Percentiles rank a stretch among this genome's conserved stretches.
Evolutionary conservation across 1,140 invertebrate genomes (phyloP).

Genomic region (Parapsyche elsis): DNA sequence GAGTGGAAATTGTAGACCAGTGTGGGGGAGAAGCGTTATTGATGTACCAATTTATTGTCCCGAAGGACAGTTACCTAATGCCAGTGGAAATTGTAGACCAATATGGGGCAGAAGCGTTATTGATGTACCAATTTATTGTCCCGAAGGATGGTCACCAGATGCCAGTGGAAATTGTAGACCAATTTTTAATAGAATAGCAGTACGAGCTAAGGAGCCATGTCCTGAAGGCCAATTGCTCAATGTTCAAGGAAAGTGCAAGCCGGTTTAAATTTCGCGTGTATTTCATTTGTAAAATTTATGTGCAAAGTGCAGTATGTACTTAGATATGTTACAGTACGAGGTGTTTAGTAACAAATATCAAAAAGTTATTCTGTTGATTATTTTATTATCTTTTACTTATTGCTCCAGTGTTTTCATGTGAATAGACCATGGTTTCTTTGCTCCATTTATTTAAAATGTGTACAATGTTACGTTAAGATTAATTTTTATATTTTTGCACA

Average conservation of each 20-base stretch:
- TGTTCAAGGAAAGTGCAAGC: background rate
- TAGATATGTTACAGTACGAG: no score
- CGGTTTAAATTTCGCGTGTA: background rate
- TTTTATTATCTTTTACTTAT: no score
- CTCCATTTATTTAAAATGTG: no score
- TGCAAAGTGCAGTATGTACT: no score
- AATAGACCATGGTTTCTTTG: no score
- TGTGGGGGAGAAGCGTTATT: conserved; percentile 39
- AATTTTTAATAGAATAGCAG: conserved; percentile 23
- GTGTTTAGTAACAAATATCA: no score
- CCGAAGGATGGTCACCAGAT: conserved; percentile 50
- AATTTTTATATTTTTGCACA: no score
- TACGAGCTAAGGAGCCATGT: conserved; percentile 26
- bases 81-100: conserved; percentile 35
- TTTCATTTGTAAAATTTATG: no score
- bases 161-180: conserved; percentile 39
- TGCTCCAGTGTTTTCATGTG: no score
- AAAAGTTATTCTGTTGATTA: no score
- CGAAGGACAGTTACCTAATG: conserved; percentile 31
- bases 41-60: conserved; percentile 30
- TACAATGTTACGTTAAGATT: no score
- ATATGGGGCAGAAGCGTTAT: conserved; percentile 39
- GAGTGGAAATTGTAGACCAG: conserved; percentile 45
- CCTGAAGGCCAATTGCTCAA: conserved; percentile 27
- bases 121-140: conserved; percentile 47